Evolutionary conservation across 1,140 invertebrate genomes (phyloP), one percentile per base, ranked within the genome.

Genomic region (Heterodera schachtii): DNA sequence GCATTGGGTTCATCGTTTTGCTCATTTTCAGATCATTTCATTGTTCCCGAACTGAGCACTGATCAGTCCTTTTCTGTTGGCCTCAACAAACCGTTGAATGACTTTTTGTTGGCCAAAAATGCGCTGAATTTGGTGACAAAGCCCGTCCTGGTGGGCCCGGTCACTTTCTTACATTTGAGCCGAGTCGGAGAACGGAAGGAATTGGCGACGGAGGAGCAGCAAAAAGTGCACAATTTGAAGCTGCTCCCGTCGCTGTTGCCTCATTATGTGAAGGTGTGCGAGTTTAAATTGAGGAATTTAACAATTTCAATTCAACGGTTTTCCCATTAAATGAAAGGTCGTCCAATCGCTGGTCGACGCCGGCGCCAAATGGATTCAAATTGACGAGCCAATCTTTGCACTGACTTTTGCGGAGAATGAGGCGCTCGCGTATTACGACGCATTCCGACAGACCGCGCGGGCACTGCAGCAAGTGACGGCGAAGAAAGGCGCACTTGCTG

Each of bases 301-400:
- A 52, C 31, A 31, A 31, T 31, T 31, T 31, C 31, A 31, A 31
- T 31, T 31, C 31, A 31, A 31, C 31, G 31, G 31, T 31, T 31
- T 31, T 31, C 31, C 31, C 31, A 31, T 31, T 31, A 64, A 64
- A 64, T 64, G 31, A 31, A 6, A 67, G 44, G 78, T 79, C 43
- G 19, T 79, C 46, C 31, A 46, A 67, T 67, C 57, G 49, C 21
- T 79, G 57, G 78, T 52, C 57, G 57, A 79, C 46, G 78, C 78
- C 9, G 78, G 78, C 43, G 78, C 78, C 6, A 43, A 71, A 44
- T 79, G 49, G 41, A 79, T 79, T 67, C 78, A 79, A 52, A 52
- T 79, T 43, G 78, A 79, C 49, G 78, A 79, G 67, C 78, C 78
- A 67, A 31, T 79, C 13, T 79, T 69, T 79, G 3, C 49, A 44